These are phyloP conservation scores for Campoplex nolae DNA, from an alignment of 2,888 invertebrate genomes.

Conservation along the genomic window DNA sequence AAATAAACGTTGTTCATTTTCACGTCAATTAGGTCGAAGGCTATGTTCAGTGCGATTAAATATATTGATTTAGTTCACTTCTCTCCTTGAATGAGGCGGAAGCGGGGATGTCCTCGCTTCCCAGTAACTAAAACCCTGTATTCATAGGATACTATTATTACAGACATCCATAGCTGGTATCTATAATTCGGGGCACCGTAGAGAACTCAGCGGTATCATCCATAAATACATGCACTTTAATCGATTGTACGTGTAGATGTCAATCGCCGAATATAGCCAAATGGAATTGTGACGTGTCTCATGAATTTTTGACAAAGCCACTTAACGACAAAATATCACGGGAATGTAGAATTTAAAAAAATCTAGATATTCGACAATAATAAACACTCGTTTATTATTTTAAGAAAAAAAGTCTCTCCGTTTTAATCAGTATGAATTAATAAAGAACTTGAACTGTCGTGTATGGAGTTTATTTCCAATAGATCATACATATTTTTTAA, in stretches of 20 bases:
- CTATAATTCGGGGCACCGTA: not conserved
- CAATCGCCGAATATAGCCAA: not conserved
- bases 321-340: not conserved
- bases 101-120: not conserved
- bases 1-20: not conserved
- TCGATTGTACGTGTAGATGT: slow-evolving; percentile 4
- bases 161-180: not conserved
- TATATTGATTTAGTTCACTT: not conserved
- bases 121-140: not conserved
- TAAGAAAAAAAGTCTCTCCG: no score
- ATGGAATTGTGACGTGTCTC: not conserved
- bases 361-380: not conserved
- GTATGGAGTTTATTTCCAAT: no score
- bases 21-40: not conserved
- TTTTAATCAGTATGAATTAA: no score
- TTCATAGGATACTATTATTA: not conserved
- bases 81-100: not conserved
- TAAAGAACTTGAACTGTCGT: no score
- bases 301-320: not conserved
- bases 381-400: no score
- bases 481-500: no score
- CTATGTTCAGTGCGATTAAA: not conserved
- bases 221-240: slow-evolving; percentile 10
- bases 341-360: not conserved
- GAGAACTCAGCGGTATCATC: not conserved